Base-by-base conservation (phyloP, 2,888 invertebrate genomes). In the Drosophila sordidapex region DNA sequence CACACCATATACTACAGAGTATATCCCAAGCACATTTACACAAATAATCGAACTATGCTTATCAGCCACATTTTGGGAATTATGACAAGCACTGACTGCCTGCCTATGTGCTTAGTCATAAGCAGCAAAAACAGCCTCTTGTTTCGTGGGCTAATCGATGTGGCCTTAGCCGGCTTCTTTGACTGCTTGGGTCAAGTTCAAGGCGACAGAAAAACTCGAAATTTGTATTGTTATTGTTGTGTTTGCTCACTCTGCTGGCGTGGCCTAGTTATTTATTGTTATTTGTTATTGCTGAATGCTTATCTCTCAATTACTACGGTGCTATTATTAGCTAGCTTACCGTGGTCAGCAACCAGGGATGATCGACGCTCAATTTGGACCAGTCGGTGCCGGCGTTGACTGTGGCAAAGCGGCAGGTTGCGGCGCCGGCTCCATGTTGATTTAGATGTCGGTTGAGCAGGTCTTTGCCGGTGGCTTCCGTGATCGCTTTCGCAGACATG, bases 401-500 rank as follows among this genome's bases (percentile, higher is more conserved):
- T 58, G 96, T 94, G 13, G 96, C 98, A 93, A 97, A 98, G 80
- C 96, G 95, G 92, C 97, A 97, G 89, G 96, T 96, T 63, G 95
- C 96, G 58, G 95, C 94, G 60, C 95, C 95, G 0, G 96, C 95
- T 1, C 96, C 95, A 58, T 95, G 95, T 1, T 94, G 91, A 58
- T 92, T 91, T 90, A 98, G 95, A 91, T 97, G 95, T 91, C 96
- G 96, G 93, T 98, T 98, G 75, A 99, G 95, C 60, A 99, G 95
- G 91, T 97, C 96, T 93, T 99, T 99, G 88, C 99, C 99, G 62
- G 97, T 97, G 76, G 97, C 98, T 94, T 99, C 99, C 92, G 96
- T 95, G 91, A 99, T 98, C 68, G 99, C 99, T 94, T 99, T 99
- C 61, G 99, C 99, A 82, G 99, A 98, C 99, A 99, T 99, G 78